phyloP scores from a whole-genome alignment of 2,797 vertebrate genomes.

The Crenuchus spilurus region DNA sequence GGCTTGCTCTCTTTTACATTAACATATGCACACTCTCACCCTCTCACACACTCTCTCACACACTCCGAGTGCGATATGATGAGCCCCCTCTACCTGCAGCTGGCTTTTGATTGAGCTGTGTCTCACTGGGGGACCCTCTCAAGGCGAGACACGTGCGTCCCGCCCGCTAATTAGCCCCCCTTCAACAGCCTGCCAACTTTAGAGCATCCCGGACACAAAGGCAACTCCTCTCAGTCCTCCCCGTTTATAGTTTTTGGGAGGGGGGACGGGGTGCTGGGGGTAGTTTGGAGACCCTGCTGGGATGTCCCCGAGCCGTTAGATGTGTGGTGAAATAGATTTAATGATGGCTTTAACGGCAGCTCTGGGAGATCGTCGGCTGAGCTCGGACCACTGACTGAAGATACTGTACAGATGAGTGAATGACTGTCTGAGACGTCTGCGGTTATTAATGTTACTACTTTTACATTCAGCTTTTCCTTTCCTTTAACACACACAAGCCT shows the following conservation, averaged over 20 bases:
- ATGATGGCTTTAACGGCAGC: slow-evolving; percentile 67
- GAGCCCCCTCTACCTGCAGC: slow-evolving; percentile 69
- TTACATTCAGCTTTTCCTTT: too few species aligned
- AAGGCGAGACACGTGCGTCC: slow-evolving; percentile 66
- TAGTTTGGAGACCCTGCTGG: not conserved
- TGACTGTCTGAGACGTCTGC: not conserved
- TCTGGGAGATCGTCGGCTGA: slow-evolving; percentile 23
- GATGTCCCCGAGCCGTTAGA: slow-evolving; percentile 65
- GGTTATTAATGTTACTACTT: too few species aligned
- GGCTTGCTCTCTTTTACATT: slow-evolving; percentile 33
- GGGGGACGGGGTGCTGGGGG: too few species aligned
- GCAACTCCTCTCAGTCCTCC: slow-evolving; percentile 37
- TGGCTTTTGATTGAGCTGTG: slow-evolving; percentile 75
- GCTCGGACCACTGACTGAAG: not conserved
- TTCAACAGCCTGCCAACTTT: slow-evolving; percentile 59
- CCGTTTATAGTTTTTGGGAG: slow-evolving; percentile 45
- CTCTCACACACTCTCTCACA: slow-evolving; percentile 41
- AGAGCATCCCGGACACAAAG: slow-evolving; percentile 50
- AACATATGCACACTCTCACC: slow-evolving; percentile 47
- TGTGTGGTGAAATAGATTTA: slow-evolving; percentile 62
- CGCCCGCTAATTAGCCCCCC: slow-evolving; percentile 71
- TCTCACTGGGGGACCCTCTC: slow-evolving; percentile 64
- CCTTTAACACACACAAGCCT: too few species aligned
- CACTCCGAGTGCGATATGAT: slow-evolving; percentile 37
- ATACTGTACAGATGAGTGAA: not conserved